Evolutionary conservation across 2,888 invertebrate genomes (phyloP).

Genomic region (Drosophila colorata): DNA sequence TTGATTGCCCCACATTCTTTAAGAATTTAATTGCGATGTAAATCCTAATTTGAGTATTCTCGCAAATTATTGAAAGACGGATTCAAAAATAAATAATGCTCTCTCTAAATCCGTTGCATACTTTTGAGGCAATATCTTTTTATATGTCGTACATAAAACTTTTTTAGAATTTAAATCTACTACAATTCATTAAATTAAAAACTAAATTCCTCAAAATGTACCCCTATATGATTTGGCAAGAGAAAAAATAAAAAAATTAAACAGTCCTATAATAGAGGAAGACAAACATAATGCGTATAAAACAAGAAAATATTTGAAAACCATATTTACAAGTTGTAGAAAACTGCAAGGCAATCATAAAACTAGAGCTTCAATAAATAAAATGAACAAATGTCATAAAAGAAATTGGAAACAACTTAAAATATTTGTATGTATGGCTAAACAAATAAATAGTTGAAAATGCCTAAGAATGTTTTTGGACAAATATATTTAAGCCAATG

Average conservation of each 20-base stretch:
- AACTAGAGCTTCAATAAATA: slow-evolving; percentile 84
- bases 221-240: slow-evolving; percentile 14
- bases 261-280: slow-evolving; percentile 51
- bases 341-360: slow-evolving; percentile 85
- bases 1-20: slow-evolving; percentile 12
- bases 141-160: slow-evolving; percentile 6
- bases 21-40: slow-evolving; percentile 2
- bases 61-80: not conserved
- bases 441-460: slow-evolving; percentile 46
- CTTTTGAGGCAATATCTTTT: slow-evolving; percentile 44
- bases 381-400: slow-evolving; percentile 61
- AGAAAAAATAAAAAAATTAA: not conserved
- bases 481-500: slow-evolving; percentile 69
- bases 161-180: not conserved
- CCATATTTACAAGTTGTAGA: slow-evolving; percentile 81
- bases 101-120: slow-evolving; percentile 53
- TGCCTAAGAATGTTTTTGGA: slow-evolving; percentile 73
- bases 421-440: slow-evolving; percentile 46
- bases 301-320: slow-evolving; percentile 55
- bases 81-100: slow-evolving; percentile 3
- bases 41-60: slow-evolving; percentile 1
- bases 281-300: slow-evolving; percentile 33
- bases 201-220: not conserved
- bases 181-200: slow-evolving; percentile 4
- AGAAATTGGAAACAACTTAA: slow-evolving; percentile 82